A percentile compares a stretch with the other conserved stretches of the same genome.
Conservation (phyloP, 2,888 invertebrate genomes). For the Hymenopus coronatus region DNA sequence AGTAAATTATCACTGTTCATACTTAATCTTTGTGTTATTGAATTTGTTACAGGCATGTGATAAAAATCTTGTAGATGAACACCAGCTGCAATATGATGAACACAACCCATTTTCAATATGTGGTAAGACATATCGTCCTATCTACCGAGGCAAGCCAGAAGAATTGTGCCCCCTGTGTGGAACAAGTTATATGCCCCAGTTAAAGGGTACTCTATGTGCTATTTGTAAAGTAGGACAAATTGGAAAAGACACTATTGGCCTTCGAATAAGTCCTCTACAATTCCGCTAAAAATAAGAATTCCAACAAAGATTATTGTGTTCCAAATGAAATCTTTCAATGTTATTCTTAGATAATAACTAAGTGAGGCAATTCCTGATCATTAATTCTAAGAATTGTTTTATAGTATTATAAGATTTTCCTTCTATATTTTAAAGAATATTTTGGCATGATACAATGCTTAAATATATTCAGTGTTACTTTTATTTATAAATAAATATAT, state of each 20-base stretch:
- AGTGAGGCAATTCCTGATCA: neutral
- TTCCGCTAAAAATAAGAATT: conserved; percentile 7
- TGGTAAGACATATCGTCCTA: conserved; percentile 86
- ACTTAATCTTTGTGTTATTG: neutral
- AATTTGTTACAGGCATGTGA: conserved; percentile 74
- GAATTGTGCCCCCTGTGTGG: conserved; percentile 90
- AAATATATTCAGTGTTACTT: neutral
- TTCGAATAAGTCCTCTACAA: conserved; percentile 77
- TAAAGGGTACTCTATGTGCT: conserved; percentile 80
- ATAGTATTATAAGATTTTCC: neutral
- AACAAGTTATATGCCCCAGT: conserved; percentile 83
- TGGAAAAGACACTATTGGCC: conserved; percentile 84
- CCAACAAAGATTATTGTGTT: neutral
- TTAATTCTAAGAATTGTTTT: neutral
- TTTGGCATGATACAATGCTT: neutral
- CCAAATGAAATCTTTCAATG: neutral
- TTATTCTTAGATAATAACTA: neutral
- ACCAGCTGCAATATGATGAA: conserved; percentile 88
- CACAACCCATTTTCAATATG: conserved; percentile 97
- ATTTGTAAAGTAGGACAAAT: conserved; percentile 88
- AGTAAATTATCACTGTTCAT: no score
- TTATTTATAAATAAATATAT: no score
- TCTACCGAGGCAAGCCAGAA: conserved; percentile 93
- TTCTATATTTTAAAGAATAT: neutral
- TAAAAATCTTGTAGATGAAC: conserved; percentile 83